A percentile compares a stretch with the other conserved stretches of the same genome.
phyloP scores from a whole-genome alignment of 37 sponge, comb jelly and placozoan species.

The Amphimedon queenslandica region DNA sequence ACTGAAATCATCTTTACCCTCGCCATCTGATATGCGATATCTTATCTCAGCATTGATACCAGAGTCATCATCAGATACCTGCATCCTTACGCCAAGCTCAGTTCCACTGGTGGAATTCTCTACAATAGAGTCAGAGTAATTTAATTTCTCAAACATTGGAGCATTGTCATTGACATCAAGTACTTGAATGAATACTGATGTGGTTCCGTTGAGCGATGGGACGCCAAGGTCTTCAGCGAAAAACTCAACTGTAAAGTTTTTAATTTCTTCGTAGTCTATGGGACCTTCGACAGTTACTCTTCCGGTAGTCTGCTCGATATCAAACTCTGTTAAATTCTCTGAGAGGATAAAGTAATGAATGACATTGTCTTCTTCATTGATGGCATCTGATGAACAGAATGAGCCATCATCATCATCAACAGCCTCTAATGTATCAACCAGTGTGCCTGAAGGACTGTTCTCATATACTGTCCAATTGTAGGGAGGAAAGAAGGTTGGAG shows the following conservation, averaged over 20 bases:
- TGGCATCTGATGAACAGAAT: slow-evolving; percentile 36
- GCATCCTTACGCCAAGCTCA: slow-evolving; percentile 6
- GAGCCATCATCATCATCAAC: slow-evolving; percentile 46
- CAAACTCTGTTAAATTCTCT: slow-evolving; percentile 27
- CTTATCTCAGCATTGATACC: slow-evolving; percentile 23
- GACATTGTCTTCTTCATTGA: slow-evolving; percentile 21
- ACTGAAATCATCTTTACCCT: slow-evolving; percentile 18
- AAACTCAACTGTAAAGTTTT: slow-evolving; percentile 25
- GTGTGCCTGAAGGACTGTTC: slow-evolving; percentile 5
- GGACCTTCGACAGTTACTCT: slow-evolving; percentile 39
- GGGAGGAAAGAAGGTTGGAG: slow-evolving; percentile 27
- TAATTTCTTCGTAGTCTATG: slow-evolving; percentile 31
- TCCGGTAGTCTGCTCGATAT: slow-evolving; percentile 26
- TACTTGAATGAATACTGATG: slow-evolving; percentile 37
- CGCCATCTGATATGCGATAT: slow-evolving; percentile 20
- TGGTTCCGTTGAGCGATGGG: slow-evolving; percentile 30
- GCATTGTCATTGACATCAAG: slow-evolving; percentile 81
- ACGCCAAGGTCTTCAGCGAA: slow-evolving; percentile 39
- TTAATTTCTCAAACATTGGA: slow-evolving; percentile 26
- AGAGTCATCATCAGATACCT: slow-evolving; percentile 50
- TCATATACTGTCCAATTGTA: slow-evolving; percentile 21
- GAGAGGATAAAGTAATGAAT: slow-evolving; percentile 13
- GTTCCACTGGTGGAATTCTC: slow-evolving; percentile 51
- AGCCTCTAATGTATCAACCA: slow-evolving; percentile 27
- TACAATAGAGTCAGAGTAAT: slow-evolving; percentile 23